phyloP scores from a whole-genome alignment of 1,140 invertebrate species.

The Adoxophyes honmai region DNA sequence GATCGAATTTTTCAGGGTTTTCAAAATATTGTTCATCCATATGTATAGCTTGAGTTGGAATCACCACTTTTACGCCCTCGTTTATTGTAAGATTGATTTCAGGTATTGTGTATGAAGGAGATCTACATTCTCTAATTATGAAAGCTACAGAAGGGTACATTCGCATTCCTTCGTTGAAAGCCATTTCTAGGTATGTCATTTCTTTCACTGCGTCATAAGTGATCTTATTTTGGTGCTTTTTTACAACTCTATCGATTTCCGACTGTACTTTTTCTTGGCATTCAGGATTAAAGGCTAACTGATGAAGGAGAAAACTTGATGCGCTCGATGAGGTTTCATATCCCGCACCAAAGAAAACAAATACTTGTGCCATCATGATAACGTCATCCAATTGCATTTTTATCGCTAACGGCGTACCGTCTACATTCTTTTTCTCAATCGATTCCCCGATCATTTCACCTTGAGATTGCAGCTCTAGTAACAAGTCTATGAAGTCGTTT shows the following conservation, averaged over 20 bases:
- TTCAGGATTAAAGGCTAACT: conserved; percentile 75
- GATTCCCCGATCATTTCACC: conserved; percentile 37
- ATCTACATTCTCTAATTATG: conserved; percentile 30
- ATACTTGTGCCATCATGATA: conserved; percentile 32
- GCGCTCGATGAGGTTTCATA: conserved; percentile 52
- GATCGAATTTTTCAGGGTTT: conserved; percentile 44
- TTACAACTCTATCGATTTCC: conserved; percentile 37
- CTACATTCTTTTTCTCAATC: conserved; percentile 25
- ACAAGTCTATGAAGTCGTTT: conserved; percentile 76
- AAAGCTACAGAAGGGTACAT: conserved; percentile 48
- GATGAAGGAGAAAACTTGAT: conserved; percentile 64
- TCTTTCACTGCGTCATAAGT: conserved; percentile 60
- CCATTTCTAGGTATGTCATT: conserved; percentile 51
- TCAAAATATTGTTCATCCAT: conserved; percentile 33
- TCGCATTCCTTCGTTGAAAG: conserved; percentile 42
- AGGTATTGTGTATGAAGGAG: conserved; percentile 40
- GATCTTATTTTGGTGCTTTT: conserved; percentile 53
- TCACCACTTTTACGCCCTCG: conserved; percentile 67
- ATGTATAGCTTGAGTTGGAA: conserved; percentile 46
- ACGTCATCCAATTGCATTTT: conserved; percentile 29
- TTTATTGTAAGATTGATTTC: conserved; percentile 52
- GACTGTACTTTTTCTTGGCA: conserved; percentile 61
- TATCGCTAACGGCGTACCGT: conserved; percentile 25
- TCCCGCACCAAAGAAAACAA: conserved; percentile 48
- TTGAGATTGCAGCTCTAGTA: conserved; percentile 74